Evolutionary conservation across 2,888 invertebrate species (phyloP).

Genomic region (Synergus umbraculus): DNA sequence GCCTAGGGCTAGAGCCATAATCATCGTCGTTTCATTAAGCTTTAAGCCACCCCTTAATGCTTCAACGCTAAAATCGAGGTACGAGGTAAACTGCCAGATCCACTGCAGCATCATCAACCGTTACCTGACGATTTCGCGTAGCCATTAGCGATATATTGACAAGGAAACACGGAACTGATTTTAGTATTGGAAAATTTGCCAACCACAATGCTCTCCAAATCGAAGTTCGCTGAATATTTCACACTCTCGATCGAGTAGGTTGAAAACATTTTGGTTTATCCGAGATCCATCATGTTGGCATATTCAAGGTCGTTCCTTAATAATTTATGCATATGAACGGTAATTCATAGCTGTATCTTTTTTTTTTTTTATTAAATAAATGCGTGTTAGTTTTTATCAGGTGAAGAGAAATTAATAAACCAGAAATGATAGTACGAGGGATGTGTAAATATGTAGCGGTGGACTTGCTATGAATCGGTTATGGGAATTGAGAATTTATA

Average conservation of each 20-base stretch:
- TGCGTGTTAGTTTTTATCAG: neutral
- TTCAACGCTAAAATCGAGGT: constrained; percentile 64
- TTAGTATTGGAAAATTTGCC: constrained; percentile 55
- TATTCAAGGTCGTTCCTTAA: no score
- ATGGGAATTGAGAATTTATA: constrained; percentile 27
- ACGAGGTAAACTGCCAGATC: constrained; percentile 55
- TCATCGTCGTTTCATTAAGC: constrained; percentile 56
- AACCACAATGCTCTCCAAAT: neutral
- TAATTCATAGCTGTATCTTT: neutral
- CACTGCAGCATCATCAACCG: constrained; percentile 65
- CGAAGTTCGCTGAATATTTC: constrained; percentile 3
- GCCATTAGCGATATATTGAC: constrained; percentile 67
- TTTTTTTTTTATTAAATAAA: neutral
- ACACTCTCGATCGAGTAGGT: neutral
- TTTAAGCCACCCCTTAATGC: constrained; percentile 54
- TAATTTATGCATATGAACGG: no score
- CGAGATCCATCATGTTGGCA: no score
- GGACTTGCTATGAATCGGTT: neutral
- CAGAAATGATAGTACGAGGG: neutral
- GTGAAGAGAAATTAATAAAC: neutral
- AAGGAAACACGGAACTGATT: constrained; percentile 67
- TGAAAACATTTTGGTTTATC: no score
- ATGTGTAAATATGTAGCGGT: neutral
- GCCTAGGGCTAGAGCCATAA: constrained; percentile 47
- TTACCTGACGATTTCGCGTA: constrained; percentile 58